Conservation (phyloP, 30 jellyfish, hydroid and myxozoan species). For the Sanderia malayensis region DNA sequence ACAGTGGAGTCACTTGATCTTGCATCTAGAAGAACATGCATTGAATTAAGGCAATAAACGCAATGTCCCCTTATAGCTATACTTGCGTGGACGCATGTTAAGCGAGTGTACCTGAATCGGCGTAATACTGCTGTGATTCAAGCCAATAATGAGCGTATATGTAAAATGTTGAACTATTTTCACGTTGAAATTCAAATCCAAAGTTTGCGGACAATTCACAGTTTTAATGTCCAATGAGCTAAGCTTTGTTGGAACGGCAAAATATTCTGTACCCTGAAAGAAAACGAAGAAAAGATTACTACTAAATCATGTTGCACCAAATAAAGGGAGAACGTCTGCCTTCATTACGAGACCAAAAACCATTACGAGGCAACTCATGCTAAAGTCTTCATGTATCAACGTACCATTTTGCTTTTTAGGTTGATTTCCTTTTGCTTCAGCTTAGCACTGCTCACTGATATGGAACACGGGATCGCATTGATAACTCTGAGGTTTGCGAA, state of each 20-base stretch:
- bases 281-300: background rate
- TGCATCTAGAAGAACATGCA: slow-evolving; percentile 66
- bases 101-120: slow-evolving; percentile 87
- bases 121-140: slow-evolving; percentile 80
- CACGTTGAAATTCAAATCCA: slow-evolving; percentile 34
- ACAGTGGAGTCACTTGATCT: slow-evolving; percentile 81
- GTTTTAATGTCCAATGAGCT: slow-evolving; percentile 55
- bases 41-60: no score
- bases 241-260: slow-evolving; percentile 90
- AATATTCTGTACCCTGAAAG: slow-evolving; percentile 86
- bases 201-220: slow-evolving; percentile 70
- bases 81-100: no score
- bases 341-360: no score
- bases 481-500: slow-evolving; percentile 88
- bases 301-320: background rate
- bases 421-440: slow-evolving; percentile 54
- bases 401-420: slow-evolving; percentile 68
- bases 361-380: no score
- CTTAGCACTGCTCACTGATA: slow-evolving; percentile 62
- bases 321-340: background rate
- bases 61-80: no score
- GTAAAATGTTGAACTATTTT: slow-evolving; percentile 66
- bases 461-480: slow-evolving; percentile 86
- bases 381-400: background rate
- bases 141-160: slow-evolving; percentile 83